These are phyloP conservation scores for Rhinogobio ventralis DNA, from an alignment of 2,797 vertebrate genomes.

Conservation along the genomic window DNA sequence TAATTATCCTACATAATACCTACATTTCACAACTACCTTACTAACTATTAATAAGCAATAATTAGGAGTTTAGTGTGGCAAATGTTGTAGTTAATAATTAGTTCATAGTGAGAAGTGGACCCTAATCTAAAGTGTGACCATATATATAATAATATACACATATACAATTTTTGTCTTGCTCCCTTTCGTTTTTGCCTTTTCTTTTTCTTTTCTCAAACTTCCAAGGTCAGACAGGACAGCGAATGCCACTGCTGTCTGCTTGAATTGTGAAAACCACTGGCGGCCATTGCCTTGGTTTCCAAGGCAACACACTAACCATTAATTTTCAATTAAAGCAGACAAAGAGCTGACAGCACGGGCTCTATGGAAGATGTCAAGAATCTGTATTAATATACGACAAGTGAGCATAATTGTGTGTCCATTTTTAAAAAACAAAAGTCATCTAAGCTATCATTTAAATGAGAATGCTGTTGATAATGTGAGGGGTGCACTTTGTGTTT, in stretches of 20 bases:
- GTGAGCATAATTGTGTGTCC: conserved; percentile 99
- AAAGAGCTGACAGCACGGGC: conserved; percentile 99
- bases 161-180: too few relatives aligned
- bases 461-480: conserved; percentile 84
- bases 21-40: too few relatives aligned
- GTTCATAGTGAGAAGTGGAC: too few relatives aligned
- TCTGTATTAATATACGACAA: conserved; percentile 99
- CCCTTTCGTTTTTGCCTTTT: conserved; percentile 56
- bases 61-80: too few relatives aligned
- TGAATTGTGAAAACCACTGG: conserved; percentile 88
- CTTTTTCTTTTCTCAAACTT: conserved; percentile 78
- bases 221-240: conserved; percentile 99
- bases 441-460: conserved; percentile 83
- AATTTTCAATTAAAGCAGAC: conserved; percentile 99
- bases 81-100: too few relatives aligned
- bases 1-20: too few relatives aligned
- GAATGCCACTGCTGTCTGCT: conserved; percentile 94
- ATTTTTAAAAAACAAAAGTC: conserved; percentile 82
- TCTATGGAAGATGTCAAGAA: conserved; percentile 99
- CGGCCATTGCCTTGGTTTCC: conserved; percentile 92
- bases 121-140: too few relatives aligned
- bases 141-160: too few relatives aligned
- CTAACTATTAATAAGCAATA: too few relatives aligned
- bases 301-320: conserved; percentile 99
- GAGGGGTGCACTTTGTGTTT: conserved; percentile 65